Evolutionary conservation across 2,888 invertebrate genomes (phyloP).

Genomic region (Operophtera brumata): DNA sequence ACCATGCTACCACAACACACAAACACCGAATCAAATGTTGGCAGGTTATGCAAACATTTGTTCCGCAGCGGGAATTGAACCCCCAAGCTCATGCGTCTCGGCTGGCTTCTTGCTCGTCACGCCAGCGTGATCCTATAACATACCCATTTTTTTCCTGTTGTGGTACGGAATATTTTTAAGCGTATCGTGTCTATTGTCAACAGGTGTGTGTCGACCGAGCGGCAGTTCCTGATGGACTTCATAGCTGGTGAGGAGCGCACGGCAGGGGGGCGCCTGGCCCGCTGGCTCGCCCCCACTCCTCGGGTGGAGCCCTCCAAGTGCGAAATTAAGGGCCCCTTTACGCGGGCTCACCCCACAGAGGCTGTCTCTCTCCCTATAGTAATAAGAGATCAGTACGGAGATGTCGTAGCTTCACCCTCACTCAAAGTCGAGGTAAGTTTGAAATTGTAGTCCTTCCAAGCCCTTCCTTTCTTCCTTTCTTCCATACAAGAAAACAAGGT

Average conservation of each 20-base stretch:
- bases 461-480: too few relatives aligned
- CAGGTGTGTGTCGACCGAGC: slow-evolving; percentile 93
- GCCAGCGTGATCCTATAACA: too few relatives aligned
- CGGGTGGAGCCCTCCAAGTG: slow-evolving; percentile 94
- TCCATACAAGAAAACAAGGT: too few relatives aligned
- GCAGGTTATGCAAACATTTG: too few relatives aligned
- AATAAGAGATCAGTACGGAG: slow-evolving; percentile 95
- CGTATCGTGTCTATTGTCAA: slow-evolving; percentile 42
- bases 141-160: too few relatives aligned
- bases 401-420: slow-evolving; percentile 90
- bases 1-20: too few relatives aligned
- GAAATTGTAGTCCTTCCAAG: neutral
- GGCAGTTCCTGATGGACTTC: slow-evolving; percentile 95
- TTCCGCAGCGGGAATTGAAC: too few relatives aligned
- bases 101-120: too few relatives aligned
- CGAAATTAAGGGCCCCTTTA: slow-evolving; percentile 87
- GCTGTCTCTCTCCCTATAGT: slow-evolving; percentile 84
- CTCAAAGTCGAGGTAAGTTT: slow-evolving; percentile 85
- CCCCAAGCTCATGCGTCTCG: too few relatives aligned
- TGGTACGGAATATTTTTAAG: neutral
- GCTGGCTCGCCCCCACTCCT: slow-evolving; percentile 97
- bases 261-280: slow-evolving; percentile 94
- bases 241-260: slow-evolving; percentile 91
- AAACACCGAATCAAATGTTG: too few relatives aligned
- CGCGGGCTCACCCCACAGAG: slow-evolving; percentile 83